Base-by-base conservation (phyloP, 2,888 invertebrate genomes). In the Troilus luridus region DNA sequence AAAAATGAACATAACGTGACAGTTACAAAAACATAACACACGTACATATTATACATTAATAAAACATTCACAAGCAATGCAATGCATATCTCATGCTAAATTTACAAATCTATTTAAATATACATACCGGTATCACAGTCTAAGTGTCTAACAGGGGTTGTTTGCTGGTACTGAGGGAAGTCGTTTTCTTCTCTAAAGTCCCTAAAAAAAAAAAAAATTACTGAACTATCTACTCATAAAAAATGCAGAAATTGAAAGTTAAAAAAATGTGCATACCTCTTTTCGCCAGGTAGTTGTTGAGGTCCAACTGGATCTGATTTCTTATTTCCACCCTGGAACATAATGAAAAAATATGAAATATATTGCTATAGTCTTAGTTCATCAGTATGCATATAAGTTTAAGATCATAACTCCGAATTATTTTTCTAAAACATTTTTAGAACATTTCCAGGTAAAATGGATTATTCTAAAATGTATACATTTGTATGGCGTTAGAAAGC, bases 101-200 rank as follows among this genome's bases (percentile, higher is more conserved):
- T 58, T 56, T 11, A 56, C 10, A 85, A 56, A 85, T 5, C n/a
- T 21, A 58, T n/a, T n/a, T 17, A 58, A 85, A 54, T 85, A 58
- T 21, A 58, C 85, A 85, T 85, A 85, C 85, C 85, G 85, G 85
- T 85, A 85, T 85, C 85, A 58, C 85, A 85, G 17, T 85, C 85
- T 56, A 56, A 58, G 56, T 85, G 85, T n/a, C 12, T 85, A 6
- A 56, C 56, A 11, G 85, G 85, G 10, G 85, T 85, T 21, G 85
- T 56, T 85, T 85, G 85, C n/a, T 56, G 85, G n/a, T n/a, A 56
- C n/a, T 85, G 54, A 58, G 85, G n/a, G 56, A 85, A n/a, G 21
- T 85, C 56, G 85, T 85, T 85, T 85, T 85, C 85, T 85, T 85
- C 85, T 17, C 56, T 0, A 7, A 56, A 58, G 56, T 85, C 85